Conservation (phyloP, 2,888 invertebrate genomes). For the Acronicta leporina region DNA sequence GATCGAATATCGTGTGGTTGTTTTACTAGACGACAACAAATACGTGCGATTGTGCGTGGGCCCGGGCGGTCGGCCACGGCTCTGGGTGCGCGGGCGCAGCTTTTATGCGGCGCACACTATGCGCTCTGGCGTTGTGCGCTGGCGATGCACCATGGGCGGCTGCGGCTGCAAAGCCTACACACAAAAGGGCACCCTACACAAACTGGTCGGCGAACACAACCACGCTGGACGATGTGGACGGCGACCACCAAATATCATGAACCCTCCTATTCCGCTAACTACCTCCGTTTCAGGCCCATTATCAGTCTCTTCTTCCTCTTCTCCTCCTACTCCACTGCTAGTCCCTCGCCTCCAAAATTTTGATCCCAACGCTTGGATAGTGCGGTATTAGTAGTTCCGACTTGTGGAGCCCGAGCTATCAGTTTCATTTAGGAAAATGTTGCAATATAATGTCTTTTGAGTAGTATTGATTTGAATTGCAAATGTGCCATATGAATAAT, state of each 20-base stretch:
- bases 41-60: constrained; percentile 82
- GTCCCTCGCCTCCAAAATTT: constrained; percentile 77
- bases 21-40: constrained; percentile 73
- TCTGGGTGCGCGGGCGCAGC: constrained; percentile 85
- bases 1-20: constrained; percentile 49
- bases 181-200: constrained; percentile 82
- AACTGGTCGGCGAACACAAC: constrained; percentile 85
- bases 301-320: constrained; percentile 43
- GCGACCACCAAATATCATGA: constrained; percentile 58
- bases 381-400: constrained; percentile 65
- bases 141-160: constrained; percentile 87
- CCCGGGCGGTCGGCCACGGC: constrained; percentile 83
- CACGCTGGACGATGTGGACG: constrained; percentile 80
- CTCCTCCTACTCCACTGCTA: constrained; percentile 73
- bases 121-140: constrained; percentile 85
- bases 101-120: constrained; percentile 87
- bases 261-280: constrained; percentile 38
- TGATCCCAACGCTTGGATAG: constrained; percentile 84
- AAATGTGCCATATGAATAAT: constrained; percentile 46
- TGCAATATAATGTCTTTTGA: constrained; percentile 7
- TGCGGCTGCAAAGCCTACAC: constrained; percentile 87
- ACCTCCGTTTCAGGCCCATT: constrained; percentile 39
- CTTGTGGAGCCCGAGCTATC: too few relatives aligned
- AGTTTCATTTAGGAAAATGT: too few relatives aligned
- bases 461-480: constrained; percentile 23